Evolutionary conservation across 2,888 invertebrate genomes (phyloP).

Genomic region (Steinernema hermaphroditum): DNA sequence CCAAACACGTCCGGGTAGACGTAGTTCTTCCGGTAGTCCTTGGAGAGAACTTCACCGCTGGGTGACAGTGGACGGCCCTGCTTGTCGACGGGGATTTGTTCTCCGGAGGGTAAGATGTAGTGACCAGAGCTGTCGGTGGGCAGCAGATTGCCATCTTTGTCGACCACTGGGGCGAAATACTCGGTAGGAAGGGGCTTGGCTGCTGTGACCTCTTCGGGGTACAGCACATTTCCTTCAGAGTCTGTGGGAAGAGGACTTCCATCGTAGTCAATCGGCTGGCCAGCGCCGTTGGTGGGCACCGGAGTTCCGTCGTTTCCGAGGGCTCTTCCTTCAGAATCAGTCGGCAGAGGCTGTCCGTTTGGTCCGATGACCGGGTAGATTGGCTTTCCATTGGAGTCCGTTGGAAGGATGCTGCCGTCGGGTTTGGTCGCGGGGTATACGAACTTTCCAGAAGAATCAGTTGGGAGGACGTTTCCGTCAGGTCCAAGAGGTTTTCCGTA

Average conservation of each 20-base stretch:
- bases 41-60: no score
- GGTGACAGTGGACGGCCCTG: no score
- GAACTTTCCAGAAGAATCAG: conserved; percentile 43
- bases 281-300: conserved; percentile 24
- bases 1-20: conserved; percentile 16
- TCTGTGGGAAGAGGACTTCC: conserved; percentile 34
- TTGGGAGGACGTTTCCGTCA: conserved; percentile 38
- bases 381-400: conserved; percentile 34
- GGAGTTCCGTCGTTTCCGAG: conserved; percentile 19
- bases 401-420: conserved; percentile 42
- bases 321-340: conserved; percentile 35
- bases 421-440: conserved; percentile 40
- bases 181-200: no score
- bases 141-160: no score
- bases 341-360: conserved; percentile 33
- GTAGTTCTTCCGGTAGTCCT: no score
- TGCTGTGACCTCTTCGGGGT: no score
- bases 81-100: no score
- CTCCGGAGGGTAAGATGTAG: no score
- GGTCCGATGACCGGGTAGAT: conserved; percentile 23
- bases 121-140: no score
- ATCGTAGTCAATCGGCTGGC: conserved; percentile 44
- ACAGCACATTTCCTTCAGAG: no score
- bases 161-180: no score
- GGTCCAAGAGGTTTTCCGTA: conserved; percentile 40